Base-by-base conservation (phyloP, 2,797 vertebrate species). In the Brachymystax lenok region DNA sequence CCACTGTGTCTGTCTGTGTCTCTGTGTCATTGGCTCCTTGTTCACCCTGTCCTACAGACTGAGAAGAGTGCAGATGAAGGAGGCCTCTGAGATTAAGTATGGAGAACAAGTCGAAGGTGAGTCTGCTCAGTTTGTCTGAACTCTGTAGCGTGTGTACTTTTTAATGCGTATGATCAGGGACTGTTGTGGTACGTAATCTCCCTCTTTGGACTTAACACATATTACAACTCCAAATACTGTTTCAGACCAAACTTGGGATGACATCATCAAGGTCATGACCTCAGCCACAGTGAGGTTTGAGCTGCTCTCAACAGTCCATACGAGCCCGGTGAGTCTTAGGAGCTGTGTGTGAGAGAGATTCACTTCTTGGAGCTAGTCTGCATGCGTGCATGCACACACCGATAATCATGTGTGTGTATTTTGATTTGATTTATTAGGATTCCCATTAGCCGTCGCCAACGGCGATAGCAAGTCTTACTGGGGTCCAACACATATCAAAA, bases 201-300 rank as follows among this genome's bases (percentile, higher is more conserved):
- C 21, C 12, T 21, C 21, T n/a, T 67, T 5, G 6, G 24, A 40
- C 67, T 68, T 17, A 3, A 56, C 17, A 5, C 51, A 35, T 24
- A 19, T 56, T 56, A 24, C 24, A 56, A 19, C 27, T 33, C 5
- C 10, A 51, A 30, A 1, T 51, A 51, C n/a, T 71, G n/a, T 33
- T 87, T 52, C 86, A 99, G 98, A 97, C 74, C 94, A 95, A 69
- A 92, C 92, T 0, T 99, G 97, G 98, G 95, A 93, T 28, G 95
- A 97, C 86, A 97, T 95, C 85, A 96, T 97, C 21, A 92, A 91
- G 30, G 90, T 94, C 63, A 95, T 99, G 89, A 96, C 96, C 10
- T 96, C 91, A 1, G 97, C 98, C 52, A 95, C 96, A 1, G 93
- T 99, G 87, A 94, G 96, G 82, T 99, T 99, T 89, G 98, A 99